Evolutionary conservation across 1,140 invertebrate species (phyloP), one percentile per base, ranked within the genome.

Genomic region (Antheraea pernyi): DNA sequence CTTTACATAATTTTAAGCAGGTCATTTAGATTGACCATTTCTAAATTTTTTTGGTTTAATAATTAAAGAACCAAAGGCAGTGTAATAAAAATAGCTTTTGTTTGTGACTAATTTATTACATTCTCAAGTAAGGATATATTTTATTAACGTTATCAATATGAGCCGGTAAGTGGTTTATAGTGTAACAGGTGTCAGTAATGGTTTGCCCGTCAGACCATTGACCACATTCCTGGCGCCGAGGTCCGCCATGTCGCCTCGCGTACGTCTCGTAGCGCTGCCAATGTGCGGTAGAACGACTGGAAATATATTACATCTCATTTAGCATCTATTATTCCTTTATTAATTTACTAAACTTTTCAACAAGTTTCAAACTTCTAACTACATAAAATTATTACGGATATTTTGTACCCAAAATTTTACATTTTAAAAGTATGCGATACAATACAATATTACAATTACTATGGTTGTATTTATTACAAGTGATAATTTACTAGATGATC

Each of bases 261-360:
- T 97, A 69, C 95, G 94, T 19, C 94, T 79, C 0, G 97, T 98
- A 9, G 97, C 97, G 82, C 97, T 98, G 30, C 97, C 98, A 79
- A 99, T 94, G 91, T 99, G 98, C 0, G 98, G 98, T 0, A 97
- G 83, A 0, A 99, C 84, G 68, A 97, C 96, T 97, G 85, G 67
- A 59, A 67, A 30, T 18, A 30, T n/a, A n/a, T 48, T n/a, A 37
- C 37, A 67, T 59, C 3, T 22, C 9, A 66, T 7, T 58, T 58
- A 18, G 13, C 5, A 19, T 0, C 18, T 30, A 13, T 19, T 61
- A 6, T 61, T 19, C 3, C 18, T 61, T 61, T 1, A 30, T 30
- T 4, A 30, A 30, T 30, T 30, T 30, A 30, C 22, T 30, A 30
- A 30, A n/a, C n/a, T n/a, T n/a, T n/a, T n/a, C n/a, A n/a, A 2